Base-by-base conservation (phyloP, 2,888 invertebrate species). In the Anoplius nigerrimus region DNA sequence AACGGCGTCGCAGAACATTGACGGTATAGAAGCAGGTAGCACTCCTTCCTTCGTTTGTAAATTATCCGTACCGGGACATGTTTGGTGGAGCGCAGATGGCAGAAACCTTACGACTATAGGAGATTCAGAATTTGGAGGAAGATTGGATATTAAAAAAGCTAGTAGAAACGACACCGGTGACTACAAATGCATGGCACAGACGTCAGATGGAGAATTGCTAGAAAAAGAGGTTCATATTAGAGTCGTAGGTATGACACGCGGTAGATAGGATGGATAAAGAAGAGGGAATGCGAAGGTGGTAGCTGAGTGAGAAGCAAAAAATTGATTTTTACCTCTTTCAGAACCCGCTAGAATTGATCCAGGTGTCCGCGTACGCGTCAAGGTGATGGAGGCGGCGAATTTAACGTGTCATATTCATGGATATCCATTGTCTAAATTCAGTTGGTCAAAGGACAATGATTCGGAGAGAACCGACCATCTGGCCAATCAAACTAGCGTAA, bases 71-170 rank as follows among this genome's bases (percentile, higher is more conserved):
- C 88, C 90, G 54, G 90, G 90, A 76, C 87, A 89, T 48, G 90
- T 92, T 73, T 91, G 91, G 90, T 93, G 93, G 93, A 90, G 89
- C 51, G 90, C 90, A 64, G 90, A 91, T 74, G 91, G 90, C 46
- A 89, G 89, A 75, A 92, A 91, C 84, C 89, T 92, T 57, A 91
- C 91, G 0, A 87, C 87, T 4, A 77, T 87, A 54, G 85, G 82
- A 66, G 85, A 87, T 56, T 84, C 82, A 8, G 86, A 87, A 2
- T 66, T 76, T 22, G 72, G 66, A 60, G 90, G 89, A 60, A 91
- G 90, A 67, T 86, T 93, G 54, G 90, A 90, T 67, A 90, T 93
- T 72, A 86, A 89, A 51, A 89, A 90, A 78, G 90, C 92, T 21
- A 90, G 90, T 78, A 89, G 91, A 66, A 89, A 90, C 61, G 92